Conservation (phyloP, 1,140 invertebrate genomes). For the Gyrodactylus bullatarudis region DNA sequence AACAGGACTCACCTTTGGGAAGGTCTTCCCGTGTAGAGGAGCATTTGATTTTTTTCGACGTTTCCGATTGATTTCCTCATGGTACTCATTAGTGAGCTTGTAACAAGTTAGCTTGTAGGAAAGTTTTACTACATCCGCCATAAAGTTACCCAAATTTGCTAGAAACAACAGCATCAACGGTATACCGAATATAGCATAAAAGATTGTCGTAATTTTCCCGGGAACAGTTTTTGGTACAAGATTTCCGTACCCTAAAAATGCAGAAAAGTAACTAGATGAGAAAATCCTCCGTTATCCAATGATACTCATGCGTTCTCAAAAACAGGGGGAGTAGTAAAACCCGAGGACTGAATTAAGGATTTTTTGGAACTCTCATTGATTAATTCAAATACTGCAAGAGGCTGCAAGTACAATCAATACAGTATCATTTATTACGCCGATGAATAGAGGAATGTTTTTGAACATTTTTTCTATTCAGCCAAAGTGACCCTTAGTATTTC, state of each 20-base stretch:
- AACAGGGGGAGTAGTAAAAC: no score
- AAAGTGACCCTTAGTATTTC: no score
- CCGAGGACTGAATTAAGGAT: no score
- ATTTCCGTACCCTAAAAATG: slow-evolving; percentile 52
- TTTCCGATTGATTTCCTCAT: slow-evolving; percentile 18
- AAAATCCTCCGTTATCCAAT: no score
- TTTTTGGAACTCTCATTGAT: no score
- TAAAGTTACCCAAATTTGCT: slow-evolving; percentile 69
- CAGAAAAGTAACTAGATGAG: neutral
- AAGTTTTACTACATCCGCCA: slow-evolving; percentile 79
- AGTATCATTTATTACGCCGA: no score
- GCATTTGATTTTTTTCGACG: neutral
- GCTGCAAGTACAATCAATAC: no score
- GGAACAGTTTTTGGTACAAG: slow-evolving; percentile 49
- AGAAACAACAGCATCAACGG: slow-evolving; percentile 56
- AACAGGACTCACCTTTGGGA: neutral
- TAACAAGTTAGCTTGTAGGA: slow-evolving; percentile 32
- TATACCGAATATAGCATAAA: slow-evolving; percentile 79
- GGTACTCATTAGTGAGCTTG: slow-evolving; percentile 35
- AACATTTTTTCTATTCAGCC: no score
- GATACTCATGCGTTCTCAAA: no score
- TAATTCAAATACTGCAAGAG: no score
- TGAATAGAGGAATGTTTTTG: no score
- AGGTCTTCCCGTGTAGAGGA: neutral
- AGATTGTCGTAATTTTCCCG: slow-evolving; percentile 63